Percentiles rank a stretch among this genome's conserved stretches.
These are phyloP conservation scores for Aix galericulata DNA, from an alignment of 2,113 vertebrate genomes.

Conservation along the genomic window DNA sequence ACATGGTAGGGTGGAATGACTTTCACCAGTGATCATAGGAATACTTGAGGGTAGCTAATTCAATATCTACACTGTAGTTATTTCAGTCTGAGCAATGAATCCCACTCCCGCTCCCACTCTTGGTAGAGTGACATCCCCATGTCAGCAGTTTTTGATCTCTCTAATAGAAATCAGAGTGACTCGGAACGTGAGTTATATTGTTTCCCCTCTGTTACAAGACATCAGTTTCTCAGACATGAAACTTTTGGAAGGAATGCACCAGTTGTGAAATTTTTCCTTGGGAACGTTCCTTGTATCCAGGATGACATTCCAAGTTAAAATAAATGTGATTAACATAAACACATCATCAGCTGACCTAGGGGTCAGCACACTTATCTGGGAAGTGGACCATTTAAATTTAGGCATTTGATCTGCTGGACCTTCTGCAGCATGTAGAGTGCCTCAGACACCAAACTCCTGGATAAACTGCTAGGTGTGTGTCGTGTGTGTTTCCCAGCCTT, in stretches of 20 bases:
- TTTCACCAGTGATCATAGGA: neutral
- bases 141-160: neutral
- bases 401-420: neutral
- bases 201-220: neutral
- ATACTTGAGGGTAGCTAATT: neutral
- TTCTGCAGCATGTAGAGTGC: neutral
- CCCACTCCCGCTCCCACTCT: neutral
- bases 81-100: neutral
- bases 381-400: neutral
- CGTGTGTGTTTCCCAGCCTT: neutral
- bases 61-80: neutral
- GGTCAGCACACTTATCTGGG: neutral
- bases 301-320: neutral
- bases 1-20: neutral
- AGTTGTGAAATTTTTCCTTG: neutral
- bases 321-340: accelerated
- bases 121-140: accelerated
- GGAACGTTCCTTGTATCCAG: neutral
- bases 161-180: neutral
- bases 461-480: neutral
- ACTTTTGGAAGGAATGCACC: neutral
- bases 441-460: neutral
- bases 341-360: neutral
- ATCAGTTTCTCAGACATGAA: neutral
- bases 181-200: neutral